Base-by-base conservation (phyloP, 1,140 invertebrate genomes). In the Chymomyza costata region DNA sequence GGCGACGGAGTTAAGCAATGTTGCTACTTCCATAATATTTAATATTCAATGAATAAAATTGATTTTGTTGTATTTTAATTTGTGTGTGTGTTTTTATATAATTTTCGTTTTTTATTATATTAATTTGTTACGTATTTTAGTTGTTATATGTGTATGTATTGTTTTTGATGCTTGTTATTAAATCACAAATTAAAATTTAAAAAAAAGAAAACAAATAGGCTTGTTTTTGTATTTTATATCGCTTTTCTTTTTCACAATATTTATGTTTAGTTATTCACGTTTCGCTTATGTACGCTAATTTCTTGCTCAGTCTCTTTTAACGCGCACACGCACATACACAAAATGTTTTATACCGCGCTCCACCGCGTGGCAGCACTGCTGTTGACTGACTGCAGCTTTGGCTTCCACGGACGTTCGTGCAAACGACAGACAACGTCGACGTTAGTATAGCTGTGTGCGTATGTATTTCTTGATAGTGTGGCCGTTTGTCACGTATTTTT, bases 21-120 rank as follows among this genome's bases (percentile, higher is more conserved):
- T 70, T 47, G 73, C 73, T 53, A 78, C 80, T 78, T 78, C 71
- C 71, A 78, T 78, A 78, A 78, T 78, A 71, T 67, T 71, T 66
- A 14, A 34, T 40, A 49, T 52, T n/a, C n/a, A n/a, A n/a, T n/a
- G n/a, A n/a, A n/a, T n/a, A n/a, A n/a, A n/a, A n/a, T n/a, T n/a
- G n/a, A n/a, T n/a, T n/a, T n/a, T n/a, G n/a, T n/a, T n/a, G 41
- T 46, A 39, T 62, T 13, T 14, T 31, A 31, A 13, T 32, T 15
- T 21, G 19, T n/a, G 32, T 35, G 28, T 47, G 40, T 61, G n/a
- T n/a, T n/a, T n/a, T n/a, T n/a, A n/a, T n/a, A n/a, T n/a, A n/a
- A n/a, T n/a, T n/a, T n/a, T n/a, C n/a, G n/a, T n/a, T n/a, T n/a
- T n/a, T n/a, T n/a, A n/a, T n/a, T n/a, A n/a, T n/a, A n/a, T n/a